Base-by-base conservation (phyloP, 2,113 vertebrate species). In the Diadophis punctatus region DNA sequence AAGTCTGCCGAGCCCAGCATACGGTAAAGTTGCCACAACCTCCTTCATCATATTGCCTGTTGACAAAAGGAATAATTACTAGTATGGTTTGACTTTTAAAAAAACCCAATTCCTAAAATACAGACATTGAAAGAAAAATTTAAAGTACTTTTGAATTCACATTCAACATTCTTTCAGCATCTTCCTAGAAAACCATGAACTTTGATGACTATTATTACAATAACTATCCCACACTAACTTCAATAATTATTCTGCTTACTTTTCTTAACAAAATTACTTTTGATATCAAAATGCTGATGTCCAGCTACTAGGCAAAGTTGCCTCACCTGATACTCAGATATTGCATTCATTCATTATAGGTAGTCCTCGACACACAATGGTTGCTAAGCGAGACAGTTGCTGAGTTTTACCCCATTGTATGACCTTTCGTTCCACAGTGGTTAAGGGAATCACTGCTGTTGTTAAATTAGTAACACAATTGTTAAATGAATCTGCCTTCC, bases 61-160 rank as follows among this genome's bases (percentile, higher is more conserved):
- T 98, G 97, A 98, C 96, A 97, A 98, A 98, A 98, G 98, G 98
- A 98, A 98, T 96, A 98, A 97, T 97, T 97, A 96, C 97, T 96
- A 97, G 97, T 0, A 60, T 88, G 30, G 94, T 96, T 94, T 94
- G 95, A 93, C 95, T 91, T 86, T 94, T 91, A 93, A 95, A 95
- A 96, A 91, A 60, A 27, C 11, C n/a, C 55, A 95, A 93, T 89
- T 87, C 94, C 95, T 94, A 90, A 20, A 93, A 96, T 96, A 93
- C 52, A 95, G 94, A 90, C 94, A 96, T 48, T 95, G 63, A 94
- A 96, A 23, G 96, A 92, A 84, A 96, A 90, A 58, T 87, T 88
- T 85, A 68, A 94, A 52, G 20, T 16, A 90, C 86, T 1, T 91
- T 55, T 74, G 90, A 91, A 30, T 89, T 93, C 80, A 56, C 68